phyloP scores from a whole-genome alignment of 2,888 invertebrate species.

The Petrophora chlorosata region DNA sequence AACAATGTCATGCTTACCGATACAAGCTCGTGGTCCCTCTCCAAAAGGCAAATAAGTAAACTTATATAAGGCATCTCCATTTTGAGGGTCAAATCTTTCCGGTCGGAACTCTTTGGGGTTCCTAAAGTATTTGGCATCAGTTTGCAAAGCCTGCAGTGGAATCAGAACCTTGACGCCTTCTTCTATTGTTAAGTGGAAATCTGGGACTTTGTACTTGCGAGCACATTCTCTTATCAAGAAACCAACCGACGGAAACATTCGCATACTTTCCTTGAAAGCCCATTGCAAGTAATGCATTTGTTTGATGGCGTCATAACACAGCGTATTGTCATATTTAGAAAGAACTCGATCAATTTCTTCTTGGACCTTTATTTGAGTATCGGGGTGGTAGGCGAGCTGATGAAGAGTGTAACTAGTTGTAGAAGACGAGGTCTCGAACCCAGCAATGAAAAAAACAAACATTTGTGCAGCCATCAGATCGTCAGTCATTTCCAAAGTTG shows the following conservation, averaged over 20 bases:
- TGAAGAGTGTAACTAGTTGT: conserved; percentile 58
- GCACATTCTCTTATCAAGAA: conserved; percentile 50
- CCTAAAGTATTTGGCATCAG: conserved; percentile 56
- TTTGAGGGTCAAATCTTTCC: conserved; percentile 51
- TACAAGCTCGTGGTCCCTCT: conserved; percentile 56
- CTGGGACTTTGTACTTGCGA: conserved; percentile 51
- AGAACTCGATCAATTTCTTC: conserved; percentile 29
- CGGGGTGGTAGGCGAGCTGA: conserved; percentile 55
- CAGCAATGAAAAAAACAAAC: conserved; percentile 58
- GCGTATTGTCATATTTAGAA: conserved; percentile 43
- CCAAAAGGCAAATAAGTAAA: conserved; percentile 58
- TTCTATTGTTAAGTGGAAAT: conserved; percentile 51
- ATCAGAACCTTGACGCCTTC: conserved; percentile 50
- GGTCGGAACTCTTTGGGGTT: conserved; percentile 56
- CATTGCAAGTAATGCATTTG: conserved; percentile 58
- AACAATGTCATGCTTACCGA: conserved; percentile 53
- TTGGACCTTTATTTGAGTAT: conserved; percentile 53
- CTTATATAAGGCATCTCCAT: conserved; percentile 39
- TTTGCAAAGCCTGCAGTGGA: conserved; percentile 56
- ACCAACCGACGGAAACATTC: conserved; percentile 62
- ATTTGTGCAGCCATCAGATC: conserved; percentile 52
- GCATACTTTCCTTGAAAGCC: conserved; percentile 55
- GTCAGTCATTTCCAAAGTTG: conserved; percentile 47
- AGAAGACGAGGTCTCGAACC: conserved; percentile 61
- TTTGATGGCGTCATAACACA: conserved; percentile 56